These are phyloP conservation scores for Leucoptera coffeella DNA, from an alignment of 2,888 invertebrate species.

Conservation along the genomic window DNA sequence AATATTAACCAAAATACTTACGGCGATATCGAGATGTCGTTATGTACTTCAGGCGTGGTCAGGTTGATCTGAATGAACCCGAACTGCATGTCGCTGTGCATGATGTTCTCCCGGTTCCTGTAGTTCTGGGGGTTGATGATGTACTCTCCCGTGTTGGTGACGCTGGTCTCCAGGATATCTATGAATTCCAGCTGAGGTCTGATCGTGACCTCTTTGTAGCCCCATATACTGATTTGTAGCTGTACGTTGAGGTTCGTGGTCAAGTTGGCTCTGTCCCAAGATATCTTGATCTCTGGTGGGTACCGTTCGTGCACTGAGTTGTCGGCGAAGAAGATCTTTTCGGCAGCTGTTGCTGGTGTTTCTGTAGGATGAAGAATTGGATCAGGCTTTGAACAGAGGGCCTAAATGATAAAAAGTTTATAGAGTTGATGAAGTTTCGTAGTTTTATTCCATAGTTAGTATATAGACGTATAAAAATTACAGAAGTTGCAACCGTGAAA, in stretches of 20 bases:
- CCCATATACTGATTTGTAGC: constrained; percentile 81
- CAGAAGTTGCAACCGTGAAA: background rate
- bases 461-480: background rate
- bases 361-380: constrained; percentile 40
- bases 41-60: constrained; percentile 66
- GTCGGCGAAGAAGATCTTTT: constrained; percentile 76
- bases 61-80: constrained; percentile 85
- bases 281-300: constrained; percentile 69
- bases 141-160: constrained; percentile 65
- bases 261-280: constrained; percentile 82
- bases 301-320: constrained; percentile 65
- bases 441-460: too few relatives aligned
- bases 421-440: too few relatives aligned
- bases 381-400: background rate
- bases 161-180: constrained; percentile 61
- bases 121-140: constrained; percentile 69
- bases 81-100: constrained; percentile 70
- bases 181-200: constrained; percentile 77
- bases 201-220: constrained; percentile 80
- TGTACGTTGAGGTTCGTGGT: constrained; percentile 72
- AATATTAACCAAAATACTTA: too few relatives aligned
- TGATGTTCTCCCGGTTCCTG: constrained; percentile 60
- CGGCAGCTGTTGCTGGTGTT: constrained; percentile 81
- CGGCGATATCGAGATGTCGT: constrained; percentile 64
- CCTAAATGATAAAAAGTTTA: too few relatives aligned